phyloP scores from a whole-genome alignment of 2,797 vertebrate genomes.

The Varecia variegata region DNA sequence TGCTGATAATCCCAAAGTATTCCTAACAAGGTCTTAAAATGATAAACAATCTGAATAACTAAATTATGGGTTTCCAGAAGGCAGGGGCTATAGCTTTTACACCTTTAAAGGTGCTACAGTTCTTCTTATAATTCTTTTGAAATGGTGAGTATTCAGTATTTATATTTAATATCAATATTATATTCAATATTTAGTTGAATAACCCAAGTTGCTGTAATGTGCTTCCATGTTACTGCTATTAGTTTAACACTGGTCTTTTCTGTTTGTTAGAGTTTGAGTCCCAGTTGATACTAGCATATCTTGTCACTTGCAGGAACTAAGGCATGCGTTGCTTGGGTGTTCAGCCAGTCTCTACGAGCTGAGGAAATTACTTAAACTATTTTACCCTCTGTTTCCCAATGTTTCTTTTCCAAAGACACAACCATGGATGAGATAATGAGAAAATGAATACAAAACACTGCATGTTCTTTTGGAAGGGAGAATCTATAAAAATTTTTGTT shows the following conservation, averaged over 20 bases:
- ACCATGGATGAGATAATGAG: neutral
- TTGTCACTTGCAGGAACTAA: neutral
- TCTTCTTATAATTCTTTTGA: neutral
- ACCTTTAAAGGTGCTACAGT: neutral
- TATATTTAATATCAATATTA: neutral
- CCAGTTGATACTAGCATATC: neutral
- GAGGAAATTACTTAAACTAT: neutral
- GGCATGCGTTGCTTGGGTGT: neutral
- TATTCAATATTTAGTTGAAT: neutral
- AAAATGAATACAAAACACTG: neutral
- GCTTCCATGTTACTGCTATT: constrained; percentile 40
- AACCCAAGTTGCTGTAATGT: constrained; percentile 46
- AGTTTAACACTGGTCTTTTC: constrained; percentile 50
- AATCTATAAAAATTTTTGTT: neutral
- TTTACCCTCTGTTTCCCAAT: neutral
- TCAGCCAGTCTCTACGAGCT: neutral
- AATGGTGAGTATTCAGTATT: neutral
- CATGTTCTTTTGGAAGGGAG: neutral
- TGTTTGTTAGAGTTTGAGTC: neutral
- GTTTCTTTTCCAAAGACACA: constrained; percentile 22
- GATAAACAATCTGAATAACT: neutral
- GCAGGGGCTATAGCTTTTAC: neutral
- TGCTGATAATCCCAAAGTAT: neutral
- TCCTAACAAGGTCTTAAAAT: neutral
- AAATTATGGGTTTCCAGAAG: neutral